These are phyloP conservation scores for Hydrotaea cyrtoneurina DNA, from an alignment of 2,888 invertebrate genomes.

Conservation along the genomic window DNA sequence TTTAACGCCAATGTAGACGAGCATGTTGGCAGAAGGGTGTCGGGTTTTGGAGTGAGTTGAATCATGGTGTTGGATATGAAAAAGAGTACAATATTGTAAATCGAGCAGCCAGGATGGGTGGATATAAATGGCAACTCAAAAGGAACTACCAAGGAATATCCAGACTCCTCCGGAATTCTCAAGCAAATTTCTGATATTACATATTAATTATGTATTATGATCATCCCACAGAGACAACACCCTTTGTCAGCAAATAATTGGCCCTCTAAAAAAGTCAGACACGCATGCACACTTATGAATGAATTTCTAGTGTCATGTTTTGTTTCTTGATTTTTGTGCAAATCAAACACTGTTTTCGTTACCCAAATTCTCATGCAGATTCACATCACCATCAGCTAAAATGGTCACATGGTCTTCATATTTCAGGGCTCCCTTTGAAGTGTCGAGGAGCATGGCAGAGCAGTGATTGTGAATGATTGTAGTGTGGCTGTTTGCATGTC, in stretches of 20 bases:
- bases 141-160: too few species aligned
- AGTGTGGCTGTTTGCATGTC: conserved; percentile 12
- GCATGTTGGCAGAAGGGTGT: conserved; percentile 70
- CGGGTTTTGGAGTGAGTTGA: conserved; percentile 63
- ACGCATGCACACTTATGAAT: background rate
- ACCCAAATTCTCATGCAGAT: too few species aligned
- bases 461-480: background rate
- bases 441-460: background rate
- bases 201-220: background rate
- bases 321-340: too few species aligned
- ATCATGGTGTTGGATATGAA: background rate
- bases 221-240: conserved; percentile 45
- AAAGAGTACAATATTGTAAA: too few species aligned
- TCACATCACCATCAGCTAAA: background rate
- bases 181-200: too few species aligned
- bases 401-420: background rate
- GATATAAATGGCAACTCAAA: too few species aligned
- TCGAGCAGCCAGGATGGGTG: too few species aligned
- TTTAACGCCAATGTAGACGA: conserved; percentile 74
- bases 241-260: conserved; percentile 7
- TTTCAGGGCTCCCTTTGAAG: background rate
- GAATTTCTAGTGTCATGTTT: background rate
- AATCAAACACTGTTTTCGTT: background rate
- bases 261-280: background rate
- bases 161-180: too few species aligned